phyloP scores from a whole-genome alignment of 2,797 vertebrate genomes.

The Menidia menidia region DNA sequence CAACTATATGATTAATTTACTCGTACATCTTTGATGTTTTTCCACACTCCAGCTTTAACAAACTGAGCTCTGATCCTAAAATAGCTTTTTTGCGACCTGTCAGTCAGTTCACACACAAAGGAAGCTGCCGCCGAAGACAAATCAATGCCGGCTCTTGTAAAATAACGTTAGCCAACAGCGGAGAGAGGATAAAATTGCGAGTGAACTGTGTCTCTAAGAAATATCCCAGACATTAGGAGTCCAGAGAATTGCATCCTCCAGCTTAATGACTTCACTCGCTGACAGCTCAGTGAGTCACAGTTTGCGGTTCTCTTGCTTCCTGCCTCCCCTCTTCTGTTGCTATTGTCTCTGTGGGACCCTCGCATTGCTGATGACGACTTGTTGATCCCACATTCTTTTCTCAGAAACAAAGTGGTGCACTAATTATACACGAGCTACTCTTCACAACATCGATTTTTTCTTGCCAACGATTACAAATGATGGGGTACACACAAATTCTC shows the following conservation, averaged over 20 bases:
- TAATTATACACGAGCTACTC: conserved; percentile 47
- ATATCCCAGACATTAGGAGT: conserved; percentile 34
- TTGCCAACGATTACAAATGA: conserved; percentile 26
- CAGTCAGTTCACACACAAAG: conserved; percentile 13
- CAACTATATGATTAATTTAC: too few relatives aligned
- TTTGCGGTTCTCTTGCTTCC: conserved; percentile 1
- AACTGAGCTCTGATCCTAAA: conserved; percentile 5
- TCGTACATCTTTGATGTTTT: too few relatives aligned
- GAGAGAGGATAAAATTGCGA: conserved; percentile 13
- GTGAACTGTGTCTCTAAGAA: conserved; percentile 27
- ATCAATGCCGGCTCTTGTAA: background rate
- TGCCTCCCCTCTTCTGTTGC: conserved; percentile 27
- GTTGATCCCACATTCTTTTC: conserved; percentile 31
- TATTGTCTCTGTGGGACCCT: conserved; percentile 31
- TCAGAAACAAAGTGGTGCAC: conserved; percentile 17
- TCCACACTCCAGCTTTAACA: background rate
- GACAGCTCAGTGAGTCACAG: conserved; percentile 32
- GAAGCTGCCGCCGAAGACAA: conserved; percentile 2
- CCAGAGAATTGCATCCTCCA: conserved; percentile 39
- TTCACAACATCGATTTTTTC: background rate
- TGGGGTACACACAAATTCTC: background rate
- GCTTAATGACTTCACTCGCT: conserved; percentile 32
- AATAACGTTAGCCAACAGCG: conserved; percentile 14
- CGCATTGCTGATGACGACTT: conserved; percentile 31
- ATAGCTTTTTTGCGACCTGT: conserved; percentile 28